phyloP scores from a whole-genome alignment of 2,888 invertebrate genomes.

The Odontocerum albicorne region DNA sequence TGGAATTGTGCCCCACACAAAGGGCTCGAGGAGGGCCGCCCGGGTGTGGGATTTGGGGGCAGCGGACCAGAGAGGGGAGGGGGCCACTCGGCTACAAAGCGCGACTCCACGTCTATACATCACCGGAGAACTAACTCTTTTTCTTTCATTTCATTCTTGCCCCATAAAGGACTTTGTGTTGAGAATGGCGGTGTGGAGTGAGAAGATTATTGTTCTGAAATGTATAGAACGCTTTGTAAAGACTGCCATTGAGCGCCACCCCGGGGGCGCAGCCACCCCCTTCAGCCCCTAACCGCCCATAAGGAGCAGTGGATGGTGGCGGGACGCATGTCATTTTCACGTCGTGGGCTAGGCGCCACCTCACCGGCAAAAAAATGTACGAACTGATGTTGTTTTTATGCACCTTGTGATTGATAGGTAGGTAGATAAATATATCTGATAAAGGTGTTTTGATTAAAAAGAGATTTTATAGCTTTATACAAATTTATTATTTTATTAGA shows the following conservation, averaged over 20 bases:
- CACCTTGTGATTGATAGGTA: no score
- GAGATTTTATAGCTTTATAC: no score
- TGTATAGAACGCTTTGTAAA: conserved; percentile 38
- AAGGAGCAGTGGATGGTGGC: conserved; percentile 10
- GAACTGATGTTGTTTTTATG: no score
- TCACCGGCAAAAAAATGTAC: no score
- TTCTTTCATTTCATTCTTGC: conserved; percentile 38
- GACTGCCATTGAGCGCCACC: conserved; percentile 39
- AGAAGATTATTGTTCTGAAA: conserved; percentile 38
- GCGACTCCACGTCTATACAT: conserved; percentile 36
- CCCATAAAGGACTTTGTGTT: conserved; percentile 38
- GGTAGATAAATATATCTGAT: no score
- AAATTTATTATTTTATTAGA: no score
- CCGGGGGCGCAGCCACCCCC: conserved; percentile 37
- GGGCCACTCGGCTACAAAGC: conserved; percentile 27
- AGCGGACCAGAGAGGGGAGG: neutral
- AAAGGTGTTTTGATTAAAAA: no score
- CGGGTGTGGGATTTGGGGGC: conserved; percentile 28
- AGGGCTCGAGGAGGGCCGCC: conserved; percentile 18
- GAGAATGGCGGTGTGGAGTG: conserved; percentile 36
- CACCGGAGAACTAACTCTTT: conserved; percentile 38
- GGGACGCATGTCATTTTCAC: conserved; percentile 32
- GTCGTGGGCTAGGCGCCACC: conserved; percentile 5
- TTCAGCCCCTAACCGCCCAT: conserved; percentile 28
- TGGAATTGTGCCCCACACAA: conserved; percentile 18